These are phyloP conservation scores for Glyptemys insculpta DNA, from an alignment of 2,797 vertebrate species.

Conservation along the genomic window DNA sequence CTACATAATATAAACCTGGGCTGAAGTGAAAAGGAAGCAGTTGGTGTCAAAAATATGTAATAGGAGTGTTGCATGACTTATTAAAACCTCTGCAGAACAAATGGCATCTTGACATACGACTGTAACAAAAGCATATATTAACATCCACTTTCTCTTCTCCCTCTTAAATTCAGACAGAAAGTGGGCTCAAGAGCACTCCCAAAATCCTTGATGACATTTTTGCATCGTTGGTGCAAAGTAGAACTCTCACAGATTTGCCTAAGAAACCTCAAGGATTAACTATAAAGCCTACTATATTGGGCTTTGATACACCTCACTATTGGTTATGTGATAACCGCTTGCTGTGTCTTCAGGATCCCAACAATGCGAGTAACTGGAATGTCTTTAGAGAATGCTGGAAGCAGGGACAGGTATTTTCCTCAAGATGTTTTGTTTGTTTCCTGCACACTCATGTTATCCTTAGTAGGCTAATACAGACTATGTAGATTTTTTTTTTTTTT, in stretches of 20 bases:
- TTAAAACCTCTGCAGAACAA: neutral
- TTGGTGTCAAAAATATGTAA: neutral
- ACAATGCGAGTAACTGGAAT: conserved; percentile 87
- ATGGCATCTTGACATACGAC: neutral
- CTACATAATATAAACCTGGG: accelerated
- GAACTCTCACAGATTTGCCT: conserved; percentile 75
- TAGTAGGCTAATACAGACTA: neutral
- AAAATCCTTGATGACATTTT: conserved; percentile 88
- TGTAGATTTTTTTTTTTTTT: neutral
- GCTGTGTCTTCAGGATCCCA: conserved; percentile 85
- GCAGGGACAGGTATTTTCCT: conserved; percentile 83
- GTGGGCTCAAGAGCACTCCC: conserved; percentile 83
- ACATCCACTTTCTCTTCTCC: neutral
- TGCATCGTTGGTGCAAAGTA: conserved; percentile 85
- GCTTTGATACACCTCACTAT: conserved; percentile 85
- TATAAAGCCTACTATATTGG: conserved; percentile 84
- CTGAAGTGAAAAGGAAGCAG: neutral
- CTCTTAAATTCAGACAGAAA: conserved; percentile 79
- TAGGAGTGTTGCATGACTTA: neutral
- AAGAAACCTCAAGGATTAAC: conserved; percentile 82
- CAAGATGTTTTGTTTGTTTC: neutral
- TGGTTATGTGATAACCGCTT: conserved; percentile 86
- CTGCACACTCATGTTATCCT: too few species aligned
- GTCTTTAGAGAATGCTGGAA: conserved; percentile 88
- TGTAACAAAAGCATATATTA: neutral